phyloP scores from a whole-genome alignment of 2,113 vertebrate species.

The Beaufortia kweichowensis region DNA sequence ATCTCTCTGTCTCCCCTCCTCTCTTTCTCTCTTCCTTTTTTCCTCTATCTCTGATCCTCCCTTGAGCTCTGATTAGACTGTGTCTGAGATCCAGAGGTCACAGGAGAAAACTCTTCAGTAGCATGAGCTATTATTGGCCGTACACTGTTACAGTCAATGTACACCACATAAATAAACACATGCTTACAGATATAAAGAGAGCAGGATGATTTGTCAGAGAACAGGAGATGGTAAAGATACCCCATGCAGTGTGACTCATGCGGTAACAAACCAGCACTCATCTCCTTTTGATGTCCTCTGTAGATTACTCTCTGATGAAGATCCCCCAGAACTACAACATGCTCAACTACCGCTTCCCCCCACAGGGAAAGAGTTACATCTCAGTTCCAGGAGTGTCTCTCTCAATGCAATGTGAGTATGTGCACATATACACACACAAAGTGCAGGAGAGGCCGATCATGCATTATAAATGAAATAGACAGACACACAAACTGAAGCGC shows the following conservation, averaged over 20 bases:
- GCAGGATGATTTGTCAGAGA: not conserved
- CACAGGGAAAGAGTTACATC: constrained; percentile 84
- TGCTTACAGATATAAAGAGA: not conserved
- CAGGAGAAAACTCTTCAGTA: not conserved
- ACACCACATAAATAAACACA: constrained; percentile 1
- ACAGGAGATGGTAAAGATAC: not conserved
- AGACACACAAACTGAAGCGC: no score
- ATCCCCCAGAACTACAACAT: constrained; percentile 73
- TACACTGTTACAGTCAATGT: constrained; percentile 1
- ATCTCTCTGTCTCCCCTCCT: not conserved
- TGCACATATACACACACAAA: constrained; percentile 23
- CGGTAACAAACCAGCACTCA: not conserved
- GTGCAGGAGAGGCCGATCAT: not conserved
- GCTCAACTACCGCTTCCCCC: constrained; percentile 86
- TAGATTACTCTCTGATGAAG: constrained; percentile 88
- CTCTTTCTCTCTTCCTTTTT: not conserved
- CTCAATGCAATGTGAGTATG: constrained; percentile 77
- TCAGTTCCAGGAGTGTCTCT: constrained; percentile 89
- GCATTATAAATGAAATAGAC: no score
- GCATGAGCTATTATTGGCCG: constrained; percentile 11
- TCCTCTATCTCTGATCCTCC: constrained; percentile 30
- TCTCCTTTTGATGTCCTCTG: constrained; percentile 34
- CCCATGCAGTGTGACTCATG: not conserved
- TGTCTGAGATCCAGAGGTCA: constrained; percentile 1
- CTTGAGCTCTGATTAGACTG: constrained; percentile 38